Conservation (phyloP, 2,113 vertebrate genomes). For the Calcarius ornatus region DNA sequence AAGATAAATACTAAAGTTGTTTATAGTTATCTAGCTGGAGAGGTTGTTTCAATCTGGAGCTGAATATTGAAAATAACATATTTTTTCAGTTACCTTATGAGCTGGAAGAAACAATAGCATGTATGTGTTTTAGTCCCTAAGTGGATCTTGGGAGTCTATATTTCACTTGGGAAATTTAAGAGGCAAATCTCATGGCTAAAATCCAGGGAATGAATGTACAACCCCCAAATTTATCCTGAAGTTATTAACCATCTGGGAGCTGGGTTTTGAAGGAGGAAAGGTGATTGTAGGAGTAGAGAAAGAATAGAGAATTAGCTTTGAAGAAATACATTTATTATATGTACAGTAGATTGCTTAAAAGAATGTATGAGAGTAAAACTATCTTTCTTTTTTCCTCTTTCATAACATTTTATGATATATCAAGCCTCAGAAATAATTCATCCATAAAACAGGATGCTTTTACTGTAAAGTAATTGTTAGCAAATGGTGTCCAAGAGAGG, state of each 20-base stretch:
- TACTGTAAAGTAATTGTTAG: constrained; percentile 48
- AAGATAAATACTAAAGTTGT: background rate
- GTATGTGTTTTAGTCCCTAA: background rate
- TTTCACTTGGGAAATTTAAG: constrained; percentile 46
- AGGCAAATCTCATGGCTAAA: constrained; percentile 9
- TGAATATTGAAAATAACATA: background rate
- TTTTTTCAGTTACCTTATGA: constrained; percentile 21
- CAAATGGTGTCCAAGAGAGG: constrained; percentile 46
- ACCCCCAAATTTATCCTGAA: background rate
- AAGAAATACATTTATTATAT: background rate
- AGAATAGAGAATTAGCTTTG: background rate
- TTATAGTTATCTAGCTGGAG: constrained; percentile 2
- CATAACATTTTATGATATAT: background rate
- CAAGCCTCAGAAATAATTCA: constrained; percentile 12
- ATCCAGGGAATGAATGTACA: constrained; percentile 37
- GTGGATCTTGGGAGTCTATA: background rate
- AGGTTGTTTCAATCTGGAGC: background rate
- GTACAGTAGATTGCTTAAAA: background rate
- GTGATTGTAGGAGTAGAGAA: background rate
- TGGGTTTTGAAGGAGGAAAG: background rate
- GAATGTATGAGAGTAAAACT: background rate
- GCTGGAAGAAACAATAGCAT: constrained; percentile 9
- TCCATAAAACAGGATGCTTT: constrained; percentile 36
- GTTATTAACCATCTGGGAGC: background rate
- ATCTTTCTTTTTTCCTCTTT: background rate